Base-by-base conservation (phyloP, 2,888 invertebrate genomes). In the Sinohyriopsis cumingii region DNA sequence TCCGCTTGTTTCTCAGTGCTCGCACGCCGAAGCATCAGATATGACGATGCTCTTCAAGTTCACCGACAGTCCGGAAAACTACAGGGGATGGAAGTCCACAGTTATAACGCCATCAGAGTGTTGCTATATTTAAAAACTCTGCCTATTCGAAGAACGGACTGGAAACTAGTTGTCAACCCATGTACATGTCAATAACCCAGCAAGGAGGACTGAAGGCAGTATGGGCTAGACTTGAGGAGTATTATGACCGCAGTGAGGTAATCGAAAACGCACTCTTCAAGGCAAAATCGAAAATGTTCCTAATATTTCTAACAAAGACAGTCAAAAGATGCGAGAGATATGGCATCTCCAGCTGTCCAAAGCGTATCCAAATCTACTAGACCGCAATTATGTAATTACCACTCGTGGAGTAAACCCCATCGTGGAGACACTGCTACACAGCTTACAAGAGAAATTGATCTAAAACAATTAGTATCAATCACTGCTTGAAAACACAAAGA, bases 171-270 rank as follows among this genome's bases (percentile, higher is more conserved):
- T 5, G n/a, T 56, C 45, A 24, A 56, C 45, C 28, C 74, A 77
- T 63, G 66, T 66, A 18, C 60, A 72, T 63, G 55, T 54, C 5
- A n/a, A 54, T 12, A 62, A 68, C 22, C 71, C 71, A 55, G 59
- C 22, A 18, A 62, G 33, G 19, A 55, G 71, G 68, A 22, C 59
- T 70, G 18, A n/a, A 55, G 25, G 56, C 28, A 22, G 56, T 71
- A 12, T 77, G 73, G 73, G 53, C 63, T 18, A 67, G 72, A 57
- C 69, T 77, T 1, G 69, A 75, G 25, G 67, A 73, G 20, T 62
- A 66, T 61, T 73, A 71, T 59, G 75, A 75, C 22, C 45, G 25
- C 56, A 75, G 72, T 4, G 77, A 77, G 54, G 19, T 75, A 15
- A 66, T 72, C 3, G 59, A 72, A 59, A 6, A 60, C 20, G 62